Conservation (phyloP, 2,113 vertebrate species). For the Daubentonia madagascariensis region DNA sequence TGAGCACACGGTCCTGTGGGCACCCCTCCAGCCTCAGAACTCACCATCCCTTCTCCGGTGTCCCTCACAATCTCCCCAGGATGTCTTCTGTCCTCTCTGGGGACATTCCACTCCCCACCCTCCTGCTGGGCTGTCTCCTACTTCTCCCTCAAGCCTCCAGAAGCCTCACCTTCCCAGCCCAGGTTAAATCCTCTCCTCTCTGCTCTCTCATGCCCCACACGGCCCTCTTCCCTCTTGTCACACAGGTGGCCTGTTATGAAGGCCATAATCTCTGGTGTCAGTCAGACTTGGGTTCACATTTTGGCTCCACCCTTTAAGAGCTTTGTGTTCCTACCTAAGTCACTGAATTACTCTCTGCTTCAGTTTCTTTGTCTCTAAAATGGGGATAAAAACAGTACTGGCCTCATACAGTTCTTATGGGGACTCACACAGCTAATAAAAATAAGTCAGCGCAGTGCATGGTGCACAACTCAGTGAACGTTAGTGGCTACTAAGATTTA, state of each 20-base stretch:
- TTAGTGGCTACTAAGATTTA: background rate
- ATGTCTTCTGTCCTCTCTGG: background rate
- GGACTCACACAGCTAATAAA: background rate
- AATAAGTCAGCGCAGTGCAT: background rate
- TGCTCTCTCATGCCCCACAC: fast-evolving
- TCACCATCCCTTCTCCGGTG: fast-evolving
- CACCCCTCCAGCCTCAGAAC: background rate
- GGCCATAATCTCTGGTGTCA: background rate
- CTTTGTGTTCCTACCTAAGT: background rate
- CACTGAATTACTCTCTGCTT: background rate
- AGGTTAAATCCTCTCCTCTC: background rate
- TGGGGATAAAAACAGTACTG: background rate
- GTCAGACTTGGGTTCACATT: background rate
- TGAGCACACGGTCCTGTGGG: background rate
- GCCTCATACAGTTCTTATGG: background rate
- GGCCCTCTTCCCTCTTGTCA: background rate
- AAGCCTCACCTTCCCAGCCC: background rate
- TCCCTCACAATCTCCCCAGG: background rate
- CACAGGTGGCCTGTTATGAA: background rate
- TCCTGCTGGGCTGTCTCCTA: background rate
- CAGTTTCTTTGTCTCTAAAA: slow-evolving; percentile 14
- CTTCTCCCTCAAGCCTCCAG: background rate
- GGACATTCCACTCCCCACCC: background rate
- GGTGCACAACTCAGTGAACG: background rate
- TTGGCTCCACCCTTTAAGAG: background rate